phyloP scores from a whole-genome alignment of 2,113 vertebrate species.

The Etheostoma spectabile region DNA sequence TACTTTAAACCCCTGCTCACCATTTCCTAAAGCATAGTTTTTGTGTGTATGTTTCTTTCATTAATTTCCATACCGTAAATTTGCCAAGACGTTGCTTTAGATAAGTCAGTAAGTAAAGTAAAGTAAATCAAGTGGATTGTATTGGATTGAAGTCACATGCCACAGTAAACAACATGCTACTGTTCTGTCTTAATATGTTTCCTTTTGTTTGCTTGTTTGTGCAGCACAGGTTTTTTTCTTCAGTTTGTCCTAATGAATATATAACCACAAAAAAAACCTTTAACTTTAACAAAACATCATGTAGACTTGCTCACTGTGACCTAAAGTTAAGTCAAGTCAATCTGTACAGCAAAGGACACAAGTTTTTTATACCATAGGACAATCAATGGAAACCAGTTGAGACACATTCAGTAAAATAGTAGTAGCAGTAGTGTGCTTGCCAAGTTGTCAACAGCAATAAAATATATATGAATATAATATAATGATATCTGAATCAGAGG shows the following conservation, averaged over 20 bases:
- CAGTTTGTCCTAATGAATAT: not conserved
- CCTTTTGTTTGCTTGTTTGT: not conserved
- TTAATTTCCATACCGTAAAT: not conserved
- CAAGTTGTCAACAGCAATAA: not conserved
- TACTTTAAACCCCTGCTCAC: too few species aligned
- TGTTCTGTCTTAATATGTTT: not conserved
- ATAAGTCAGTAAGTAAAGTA: too few species aligned
- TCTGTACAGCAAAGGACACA: not conserved
- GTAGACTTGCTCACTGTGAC: not conserved
- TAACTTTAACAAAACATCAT: not conserved
- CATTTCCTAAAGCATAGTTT: not conserved
- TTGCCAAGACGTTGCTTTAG: not conserved
- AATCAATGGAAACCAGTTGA: not conserved
- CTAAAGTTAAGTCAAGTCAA: not conserved
- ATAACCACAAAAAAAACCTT: not conserved
- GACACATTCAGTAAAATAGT: not conserved
- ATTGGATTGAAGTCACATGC: not conserved
- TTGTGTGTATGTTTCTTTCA: not conserved
- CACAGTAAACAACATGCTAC: not conserved
- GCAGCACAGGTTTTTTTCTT: not conserved
- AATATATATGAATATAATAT: not conserved
- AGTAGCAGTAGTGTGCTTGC: not conserved
- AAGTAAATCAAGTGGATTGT: too few species aligned
- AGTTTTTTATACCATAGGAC: not conserved
- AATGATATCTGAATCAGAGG: not conserved